Evolutionary conservation across 2,113 vertebrate species (phyloP), one percentile per base, ranked within the genome.

Genomic region (Synodontis membranacea): DNA sequence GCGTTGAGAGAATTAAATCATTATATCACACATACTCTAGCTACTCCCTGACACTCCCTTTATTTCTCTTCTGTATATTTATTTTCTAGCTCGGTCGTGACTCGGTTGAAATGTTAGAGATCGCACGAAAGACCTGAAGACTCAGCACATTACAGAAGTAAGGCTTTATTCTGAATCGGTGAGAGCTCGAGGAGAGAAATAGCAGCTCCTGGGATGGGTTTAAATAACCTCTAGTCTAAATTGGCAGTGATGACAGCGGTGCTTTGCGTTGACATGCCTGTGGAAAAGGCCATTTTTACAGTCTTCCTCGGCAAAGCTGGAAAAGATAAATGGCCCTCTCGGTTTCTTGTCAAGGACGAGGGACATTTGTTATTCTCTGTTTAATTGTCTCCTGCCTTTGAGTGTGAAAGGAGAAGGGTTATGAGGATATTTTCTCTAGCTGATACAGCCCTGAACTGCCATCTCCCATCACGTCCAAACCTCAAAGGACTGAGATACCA

Each of bases 331-430:
- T 75, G 66, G 44, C 60, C 76, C 34, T n/a, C 10, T 86, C 72
- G 50, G 75, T 84, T 86, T 88, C 62, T 86, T 87, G 68, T 79
- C 52, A 48, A 82, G 66, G 58, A 82, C 70, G 21, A 58, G 70
- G 42, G 52, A 62, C 86, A 72, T 89, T 85, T 87, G 72, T 89
- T 85, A 75, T 84, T 80, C 56, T 23, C 48, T 70, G 62, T 86
- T 87, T 87, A 87, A 87, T 87, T 85, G 79, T 80, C 50, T 75
- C 44, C 44, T 82, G 62, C 48, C 48, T 89, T 34, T 25, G 34
- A 64, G 62, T 75, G 46, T 66, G 48, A 39, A 37, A 56, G 54
- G 84, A 81, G 48, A 54, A 78, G 52, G 78, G 52, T 80, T 74
- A 60, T 58, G 68, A 64, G 48, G 48, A 89, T 78, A 68, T 10